A percentile compares a stretch with the other conserved stretches of the same genome.
These are phyloP conservation scores for Aradus depressus DNA, from an alignment of 2,888 invertebrate species.

Conservation along the genomic window DNA sequence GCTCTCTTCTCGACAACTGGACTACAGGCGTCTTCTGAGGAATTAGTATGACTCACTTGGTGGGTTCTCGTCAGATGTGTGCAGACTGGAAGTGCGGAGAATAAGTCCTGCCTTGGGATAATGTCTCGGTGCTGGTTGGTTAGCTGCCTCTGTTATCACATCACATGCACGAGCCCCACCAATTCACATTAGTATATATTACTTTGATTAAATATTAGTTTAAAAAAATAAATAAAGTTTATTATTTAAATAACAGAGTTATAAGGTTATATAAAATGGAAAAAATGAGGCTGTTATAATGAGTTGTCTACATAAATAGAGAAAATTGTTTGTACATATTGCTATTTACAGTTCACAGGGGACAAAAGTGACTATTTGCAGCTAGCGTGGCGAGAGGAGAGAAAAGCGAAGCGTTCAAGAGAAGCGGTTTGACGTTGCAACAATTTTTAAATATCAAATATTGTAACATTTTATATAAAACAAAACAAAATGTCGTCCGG, in stretches of 20 bases:
- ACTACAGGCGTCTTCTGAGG: conserved; percentile 7
- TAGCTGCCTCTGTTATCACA: conserved; percentile 26
- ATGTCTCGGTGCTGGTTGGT: conserved; percentile 31
- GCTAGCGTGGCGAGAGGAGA: too few relatives aligned
- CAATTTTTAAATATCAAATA: too few relatives aligned
- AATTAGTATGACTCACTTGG: conserved; percentile 21
- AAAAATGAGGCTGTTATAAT: too few relatives aligned
- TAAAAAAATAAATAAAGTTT: background rate
- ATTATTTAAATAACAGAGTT: conserved; percentile 1
- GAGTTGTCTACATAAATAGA: too few relatives aligned
- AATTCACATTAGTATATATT: conserved; percentile 14
- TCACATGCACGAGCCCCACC: conserved; percentile 21
- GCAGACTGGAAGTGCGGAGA: conserved; percentile 52
- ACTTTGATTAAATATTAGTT: conserved; percentile 1
- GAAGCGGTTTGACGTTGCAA: too few relatives aligned
- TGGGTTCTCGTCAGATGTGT: conserved; percentile 32
- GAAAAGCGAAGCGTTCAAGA: too few relatives aligned
- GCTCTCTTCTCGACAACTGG: background rate
- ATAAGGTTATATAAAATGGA: background rate
- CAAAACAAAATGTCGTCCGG: too few relatives aligned
- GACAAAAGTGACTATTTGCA: too few relatives aligned
- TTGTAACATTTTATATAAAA: too few relatives aligned
- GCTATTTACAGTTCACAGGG: too few relatives aligned
- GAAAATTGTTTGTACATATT: too few relatives aligned
- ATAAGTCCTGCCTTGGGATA: conserved; percentile 67